These are phyloP conservation scores for Aphodius sticticus DNA, from an alignment of 2,888 invertebrate genomes.

Conservation along the genomic window DNA sequence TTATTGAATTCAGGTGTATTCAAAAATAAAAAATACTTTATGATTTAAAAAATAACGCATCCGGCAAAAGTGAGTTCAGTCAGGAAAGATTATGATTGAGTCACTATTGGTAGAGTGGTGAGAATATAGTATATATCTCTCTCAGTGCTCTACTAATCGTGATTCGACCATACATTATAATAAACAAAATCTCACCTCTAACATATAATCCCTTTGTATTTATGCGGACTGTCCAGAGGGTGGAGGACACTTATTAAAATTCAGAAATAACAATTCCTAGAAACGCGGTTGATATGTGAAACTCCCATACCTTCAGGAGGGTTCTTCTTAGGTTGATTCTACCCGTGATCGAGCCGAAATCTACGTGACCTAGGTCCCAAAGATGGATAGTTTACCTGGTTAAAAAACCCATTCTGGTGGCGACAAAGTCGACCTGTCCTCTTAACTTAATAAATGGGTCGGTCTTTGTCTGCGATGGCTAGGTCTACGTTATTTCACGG, in stretches of 20 bases:
- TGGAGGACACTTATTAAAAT: not conserved
- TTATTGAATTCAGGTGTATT: too few species aligned
- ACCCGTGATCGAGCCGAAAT: not conserved
- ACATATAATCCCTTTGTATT: not conserved
- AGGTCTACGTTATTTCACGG: not conserved
- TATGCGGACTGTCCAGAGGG: not conserved
- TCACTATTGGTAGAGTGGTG: too few species aligned
- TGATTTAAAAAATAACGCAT: too few species aligned
- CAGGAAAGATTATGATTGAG: too few species aligned
- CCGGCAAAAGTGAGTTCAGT: too few species aligned
- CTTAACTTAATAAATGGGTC: not conserved
- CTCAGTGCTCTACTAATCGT: too few species aligned
- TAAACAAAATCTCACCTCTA: not conserved
- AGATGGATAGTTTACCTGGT: not conserved
- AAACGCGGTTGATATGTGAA: not conserved
- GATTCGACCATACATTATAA: not conserved
- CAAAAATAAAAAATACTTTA: too few species aligned
- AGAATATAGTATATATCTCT: too few species aligned
- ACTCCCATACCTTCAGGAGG: not conserved
- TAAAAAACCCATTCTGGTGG: slow-evolving; percentile 4
- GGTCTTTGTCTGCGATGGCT: not conserved
- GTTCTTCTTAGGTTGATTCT: not conserved
- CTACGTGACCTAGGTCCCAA: not conserved
- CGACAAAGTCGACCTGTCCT: slow-evolving; percentile 4
- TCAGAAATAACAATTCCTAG: not conserved